Evolutionary conservation across 2,888 invertebrate species (phyloP).

Genomic region (Cerastoderma edule): DNA sequence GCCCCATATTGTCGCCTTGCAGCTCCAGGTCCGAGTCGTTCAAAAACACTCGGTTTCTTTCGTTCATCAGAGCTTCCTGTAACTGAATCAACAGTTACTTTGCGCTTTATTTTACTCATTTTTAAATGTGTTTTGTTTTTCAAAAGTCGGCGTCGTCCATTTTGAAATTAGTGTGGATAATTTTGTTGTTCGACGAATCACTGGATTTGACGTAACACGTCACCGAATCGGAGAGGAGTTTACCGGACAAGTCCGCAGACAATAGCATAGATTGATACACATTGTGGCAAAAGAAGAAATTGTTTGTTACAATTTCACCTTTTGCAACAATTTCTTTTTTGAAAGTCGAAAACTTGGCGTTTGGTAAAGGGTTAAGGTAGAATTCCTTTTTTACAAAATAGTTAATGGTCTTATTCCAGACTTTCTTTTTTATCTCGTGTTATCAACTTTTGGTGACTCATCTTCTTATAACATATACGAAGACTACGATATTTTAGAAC

Average conservation of each 20-base stretch:
- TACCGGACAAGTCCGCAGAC: neutral
- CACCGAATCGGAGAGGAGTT: neutral
- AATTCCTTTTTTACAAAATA: too few relatives aligned
- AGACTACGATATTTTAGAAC: too few relatives aligned
- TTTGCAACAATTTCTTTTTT: slow-evolving; percentile 6
- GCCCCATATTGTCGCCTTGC: slow-evolving; percentile 41
- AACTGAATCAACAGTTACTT: slow-evolving; percentile 76
- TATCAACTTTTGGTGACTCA: too few relatives aligned
- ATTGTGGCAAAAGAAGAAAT: slow-evolving; percentile 6
- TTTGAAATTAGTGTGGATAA: neutral
- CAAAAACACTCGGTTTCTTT: slow-evolving; percentile 79
- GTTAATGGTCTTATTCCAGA: too few relatives aligned
- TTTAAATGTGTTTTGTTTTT: slow-evolving; percentile 13
- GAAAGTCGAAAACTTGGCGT: too few relatives aligned
- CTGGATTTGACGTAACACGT: too few relatives aligned
- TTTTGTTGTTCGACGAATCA: too few relatives aligned
- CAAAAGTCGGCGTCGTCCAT: slow-evolving; percentile 9
- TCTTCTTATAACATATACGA: too few relatives aligned
- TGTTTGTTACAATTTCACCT: slow-evolving; percentile 5
- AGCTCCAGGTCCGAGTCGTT: slow-evolving; percentile 77
- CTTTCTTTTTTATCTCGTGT: too few relatives aligned
- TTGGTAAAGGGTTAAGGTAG: too few relatives aligned
- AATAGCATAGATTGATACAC: neutral
- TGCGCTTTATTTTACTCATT: slow-evolving; percentile 78
- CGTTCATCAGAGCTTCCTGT: slow-evolving; percentile 72